Evolutionary conservation across 2,797 vertebrate genomes (phyloP).

Genomic region (Erethizon dorsatum): DNA sequence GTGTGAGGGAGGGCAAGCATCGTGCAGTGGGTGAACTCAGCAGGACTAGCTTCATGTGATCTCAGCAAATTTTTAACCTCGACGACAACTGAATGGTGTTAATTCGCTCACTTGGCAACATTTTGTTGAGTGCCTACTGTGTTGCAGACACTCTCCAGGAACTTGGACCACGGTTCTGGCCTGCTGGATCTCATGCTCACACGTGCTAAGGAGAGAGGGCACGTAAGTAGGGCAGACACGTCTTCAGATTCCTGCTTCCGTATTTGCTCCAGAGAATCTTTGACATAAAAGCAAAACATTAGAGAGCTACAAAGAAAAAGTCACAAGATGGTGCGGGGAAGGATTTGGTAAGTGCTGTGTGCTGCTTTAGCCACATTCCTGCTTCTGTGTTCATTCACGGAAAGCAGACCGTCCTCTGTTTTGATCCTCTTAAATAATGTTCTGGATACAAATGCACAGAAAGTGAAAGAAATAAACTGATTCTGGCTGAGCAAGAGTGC

Average conservation of each 20-base stretch:
- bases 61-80: not conserved
- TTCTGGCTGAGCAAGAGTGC: fast-evolving
- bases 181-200: fast-evolving
- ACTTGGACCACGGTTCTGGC: fast-evolving
- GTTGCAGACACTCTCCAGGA: not conserved
- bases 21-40: not conserved
- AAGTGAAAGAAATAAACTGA: not conserved
- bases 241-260: fast-evolving
- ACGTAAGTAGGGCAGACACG: fast-evolving
- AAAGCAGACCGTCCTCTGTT: fast-evolving
- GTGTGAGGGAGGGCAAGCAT: fast-evolving
- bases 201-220: not conserved
- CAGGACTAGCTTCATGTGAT: fast-evolving
- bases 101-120: fast-evolving
- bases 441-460: not conserved
- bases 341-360: fast-evolving
- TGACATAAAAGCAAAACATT: fast-evolving
- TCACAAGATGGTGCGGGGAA: fast-evolving
- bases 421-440: not conserved
- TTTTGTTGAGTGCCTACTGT: fast-evolving
- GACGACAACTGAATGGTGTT: fast-evolving
- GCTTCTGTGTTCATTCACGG: fast-evolving
- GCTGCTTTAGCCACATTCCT: fast-evolving
- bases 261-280: not conserved
- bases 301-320: no score